Conservation (phyloP, 2,797 vertebrate genomes). For the Tolypeutes matacus region DNA sequence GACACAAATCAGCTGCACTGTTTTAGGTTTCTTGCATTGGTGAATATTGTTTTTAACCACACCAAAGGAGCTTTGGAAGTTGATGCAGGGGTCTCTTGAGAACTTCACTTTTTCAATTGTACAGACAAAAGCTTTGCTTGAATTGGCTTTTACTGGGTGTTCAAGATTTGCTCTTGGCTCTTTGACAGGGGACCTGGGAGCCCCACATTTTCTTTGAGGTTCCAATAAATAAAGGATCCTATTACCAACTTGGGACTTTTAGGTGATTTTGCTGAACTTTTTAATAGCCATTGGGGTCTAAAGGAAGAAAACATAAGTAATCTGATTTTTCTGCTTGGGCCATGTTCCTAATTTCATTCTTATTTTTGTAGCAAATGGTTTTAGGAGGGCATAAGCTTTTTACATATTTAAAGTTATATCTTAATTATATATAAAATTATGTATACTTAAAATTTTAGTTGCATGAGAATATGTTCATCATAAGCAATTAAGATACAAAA, state of each 20-base stretch:
- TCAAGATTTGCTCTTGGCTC: constrained; percentile 4
- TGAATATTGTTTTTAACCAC: neutral
- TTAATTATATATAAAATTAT: neutral
- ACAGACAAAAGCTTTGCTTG: neutral
- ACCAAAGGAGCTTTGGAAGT: neutral
- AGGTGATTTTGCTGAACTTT: neutral
- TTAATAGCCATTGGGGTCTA: neutral
- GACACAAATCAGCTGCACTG: neutral
- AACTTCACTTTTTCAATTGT: neutral
- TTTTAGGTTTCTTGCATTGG: neutral
- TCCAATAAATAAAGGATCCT: neutral
- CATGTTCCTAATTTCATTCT: neutral
- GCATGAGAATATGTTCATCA: neutral
- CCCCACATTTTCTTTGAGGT: neutral
- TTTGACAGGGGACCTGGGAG: neutral
- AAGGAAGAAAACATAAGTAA: neutral
- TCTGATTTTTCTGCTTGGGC: constrained; percentile 13
- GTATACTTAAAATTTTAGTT: neutral
- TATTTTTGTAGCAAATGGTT: neutral
- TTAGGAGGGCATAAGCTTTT: neutral
- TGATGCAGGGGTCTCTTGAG: neutral
- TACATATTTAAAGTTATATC: neutral
- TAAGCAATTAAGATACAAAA: neutral
- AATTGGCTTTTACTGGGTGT: constrained; percentile 39
- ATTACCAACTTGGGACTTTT: neutral